A percentile compares a stretch with the other conserved stretches of the same genome.
Conservation (phyloP, 2,888 invertebrate genomes). For the Sarcophaga rosellei region DNA sequence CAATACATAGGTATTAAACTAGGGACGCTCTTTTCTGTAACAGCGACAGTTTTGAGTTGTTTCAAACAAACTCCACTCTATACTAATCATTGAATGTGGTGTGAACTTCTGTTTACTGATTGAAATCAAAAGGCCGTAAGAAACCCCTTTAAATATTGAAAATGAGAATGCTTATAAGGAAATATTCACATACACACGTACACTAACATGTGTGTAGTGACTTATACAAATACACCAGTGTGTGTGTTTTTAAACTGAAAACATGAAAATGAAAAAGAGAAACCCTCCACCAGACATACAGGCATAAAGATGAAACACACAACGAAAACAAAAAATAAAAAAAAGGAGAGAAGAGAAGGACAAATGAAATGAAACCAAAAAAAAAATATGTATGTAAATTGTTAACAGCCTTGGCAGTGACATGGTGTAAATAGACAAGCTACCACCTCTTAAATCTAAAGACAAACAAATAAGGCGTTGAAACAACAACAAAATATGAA, state of each 20-base stretch:
- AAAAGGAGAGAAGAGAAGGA: too few relatives aligned
- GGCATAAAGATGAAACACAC: slow-evolving; percentile 4
- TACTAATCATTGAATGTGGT: too few relatives aligned
- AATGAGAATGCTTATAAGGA: too few relatives aligned
- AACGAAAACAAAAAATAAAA: neutral
- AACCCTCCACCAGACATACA: slow-evolving; percentile 14
- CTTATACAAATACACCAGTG: neutral
- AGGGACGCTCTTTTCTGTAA: too few relatives aligned
- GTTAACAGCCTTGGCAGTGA: slow-evolving; percentile 64
- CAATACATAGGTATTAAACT: too few relatives aligned
- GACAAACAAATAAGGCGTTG: slow-evolving; percentile 53
- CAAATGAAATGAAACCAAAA: neutral
- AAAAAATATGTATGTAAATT: slow-evolving; percentile 56
- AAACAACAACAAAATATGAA: slow-evolving; percentile 33
- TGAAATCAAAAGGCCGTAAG: too few relatives aligned
- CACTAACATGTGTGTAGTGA: neutral
- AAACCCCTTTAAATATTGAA: too few relatives aligned
- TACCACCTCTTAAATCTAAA: slow-evolving; percentile 39
- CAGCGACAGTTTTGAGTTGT: too few relatives aligned
- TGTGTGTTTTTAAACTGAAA: too few relatives aligned
- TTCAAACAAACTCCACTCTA: too few relatives aligned
- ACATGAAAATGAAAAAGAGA: neutral
- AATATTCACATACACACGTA: neutral
- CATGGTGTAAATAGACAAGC: slow-evolving; percentile 35
- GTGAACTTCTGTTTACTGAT: too few relatives aligned